These are phyloP conservation scores for cat (Felis catus) DNA, from an alignment of 2,113 vertebrate genomes.

Conservation along the genomic window F.catus_Fca126_mat1.0 CM031415.1:125784001-125784500, in stretches of 20 bases:
- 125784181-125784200: conserved; percentile 12
- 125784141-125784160: background rate
- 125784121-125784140: background rate
- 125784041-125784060: background rate
- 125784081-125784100: background rate
- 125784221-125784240: conserved; percentile 11
- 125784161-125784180: background rate
- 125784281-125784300: background rate
- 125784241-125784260: background rate
- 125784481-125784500: background rate
- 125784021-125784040: background rate
- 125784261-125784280: background rate
- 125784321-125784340: conserved; percentile 47
- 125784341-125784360: conserved; percentile 23
- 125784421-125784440: background rate
- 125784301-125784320: background rate
- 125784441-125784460: background rate
- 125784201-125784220: background rate
- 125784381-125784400: background rate
- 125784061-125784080: background rate
- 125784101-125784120: background rate
- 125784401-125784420: background rate
- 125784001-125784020: background rate
- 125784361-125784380: conserved; percentile 28
- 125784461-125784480: background rate